Percentiles rank a stretch among this genome's conserved stretches.
These are phyloP conservation scores for Cheilosia grossa DNA, from an alignment of 2,888 invertebrate genomes.

Conservation along the genomic window DNA sequence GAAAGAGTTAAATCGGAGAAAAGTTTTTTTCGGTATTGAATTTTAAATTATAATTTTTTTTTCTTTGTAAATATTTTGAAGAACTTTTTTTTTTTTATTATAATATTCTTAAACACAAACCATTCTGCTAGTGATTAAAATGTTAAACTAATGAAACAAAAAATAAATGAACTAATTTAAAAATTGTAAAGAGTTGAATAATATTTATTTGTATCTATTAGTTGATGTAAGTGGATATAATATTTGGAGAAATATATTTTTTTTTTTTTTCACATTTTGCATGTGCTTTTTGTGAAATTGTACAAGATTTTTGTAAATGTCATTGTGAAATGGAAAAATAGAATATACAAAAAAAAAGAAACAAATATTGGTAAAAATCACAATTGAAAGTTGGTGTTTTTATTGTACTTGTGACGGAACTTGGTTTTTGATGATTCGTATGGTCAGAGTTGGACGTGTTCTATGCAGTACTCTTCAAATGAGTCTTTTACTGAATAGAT, in stretches of 20 bases:
- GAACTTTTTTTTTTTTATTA: constrained; percentile 30
- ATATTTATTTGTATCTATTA: constrained; percentile 68
- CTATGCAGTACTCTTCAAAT: too few relatives aligned
- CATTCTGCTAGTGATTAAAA: constrained; percentile 67
- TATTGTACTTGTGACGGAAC: constrained; percentile 1
- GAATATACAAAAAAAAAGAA: constrained; percentile 36
- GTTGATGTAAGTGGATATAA: constrained; percentile 47
- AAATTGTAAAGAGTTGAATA: constrained; percentile 72
- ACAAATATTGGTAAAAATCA: constrained; percentile 9
- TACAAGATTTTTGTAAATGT: constrained; percentile 59
- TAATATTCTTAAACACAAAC: constrained; percentile 29
- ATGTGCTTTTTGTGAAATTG: constrained; percentile 26
- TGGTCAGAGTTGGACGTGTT: too few relatives aligned
- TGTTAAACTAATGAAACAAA: constrained; percentile 28
- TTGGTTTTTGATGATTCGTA: too few relatives aligned
- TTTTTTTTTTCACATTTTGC: constrained; percentile 14
- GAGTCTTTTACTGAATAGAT: too few relatives aligned
- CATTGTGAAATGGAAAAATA: constrained; percentile 51
- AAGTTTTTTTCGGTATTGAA: constrained; percentile 48
- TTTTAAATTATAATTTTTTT: constrained; percentile 59
- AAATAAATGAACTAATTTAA: constrained; percentile 13
- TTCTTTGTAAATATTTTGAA: constrained; percentile 60
- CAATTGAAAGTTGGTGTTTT: constrained; percentile 26
- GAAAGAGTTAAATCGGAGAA: constrained; percentile 29
- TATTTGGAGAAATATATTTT: constrained; percentile 19